Percentiles rank a stretch among this genome's conserved stretches.
These are phyloP conservation scores for Corvus moneduloides DNA, from an alignment of 2,113 vertebrate genomes.

Conservation along the genomic window DNA sequence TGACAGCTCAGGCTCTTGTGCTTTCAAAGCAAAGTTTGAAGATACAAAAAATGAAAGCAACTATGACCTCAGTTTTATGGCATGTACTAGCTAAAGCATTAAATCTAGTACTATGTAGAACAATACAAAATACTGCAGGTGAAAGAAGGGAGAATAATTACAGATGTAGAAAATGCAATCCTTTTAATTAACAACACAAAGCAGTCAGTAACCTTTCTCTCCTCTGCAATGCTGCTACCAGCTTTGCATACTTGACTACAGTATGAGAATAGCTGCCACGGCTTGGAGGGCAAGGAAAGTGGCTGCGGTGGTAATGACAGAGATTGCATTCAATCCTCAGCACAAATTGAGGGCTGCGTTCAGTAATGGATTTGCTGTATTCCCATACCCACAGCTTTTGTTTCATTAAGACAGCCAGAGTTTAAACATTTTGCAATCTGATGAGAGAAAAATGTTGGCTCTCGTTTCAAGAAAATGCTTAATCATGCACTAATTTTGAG, in stretches of 20 bases:
- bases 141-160: neutral
- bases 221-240: neutral
- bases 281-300: neutral
- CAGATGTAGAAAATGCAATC: neutral
- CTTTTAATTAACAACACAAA: neutral
- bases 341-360: neutral
- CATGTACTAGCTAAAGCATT: neutral
- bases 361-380: neutral
- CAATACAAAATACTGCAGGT: neutral
- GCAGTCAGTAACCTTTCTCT: neutral
- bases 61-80: neutral
- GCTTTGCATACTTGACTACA: neutral
- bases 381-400: neutral
- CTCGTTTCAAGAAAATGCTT: neutral
- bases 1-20: neutral
- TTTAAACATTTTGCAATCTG: neutral
- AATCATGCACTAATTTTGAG: neutral
- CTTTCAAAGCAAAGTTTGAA: neutral
- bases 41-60: neutral
- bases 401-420: neutral
- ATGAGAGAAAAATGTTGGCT: neutral
- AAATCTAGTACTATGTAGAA: neutral
- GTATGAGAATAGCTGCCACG: neutral
- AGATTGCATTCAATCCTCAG: neutral
- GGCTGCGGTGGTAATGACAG: rapidly evolving